Conservation (phyloP, 1,140 invertebrate genomes). For the Dendroctonus valens region DNA sequence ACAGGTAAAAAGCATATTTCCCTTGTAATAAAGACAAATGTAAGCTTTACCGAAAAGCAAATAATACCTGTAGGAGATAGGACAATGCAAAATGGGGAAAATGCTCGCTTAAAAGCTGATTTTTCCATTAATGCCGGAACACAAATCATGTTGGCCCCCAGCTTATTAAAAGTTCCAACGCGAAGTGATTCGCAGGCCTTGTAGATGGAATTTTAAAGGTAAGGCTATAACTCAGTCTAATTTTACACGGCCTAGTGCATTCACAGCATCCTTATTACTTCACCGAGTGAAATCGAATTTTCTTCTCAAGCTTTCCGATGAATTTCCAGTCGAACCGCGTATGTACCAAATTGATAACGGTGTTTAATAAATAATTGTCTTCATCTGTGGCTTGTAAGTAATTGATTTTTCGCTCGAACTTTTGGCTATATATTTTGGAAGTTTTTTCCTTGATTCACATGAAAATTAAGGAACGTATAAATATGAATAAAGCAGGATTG, state of each 20-base stretch:
- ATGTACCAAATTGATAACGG: neutral
- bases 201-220: conserved; percentile 21
- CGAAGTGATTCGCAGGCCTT: conserved; percentile 20
- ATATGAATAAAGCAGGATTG: no score
- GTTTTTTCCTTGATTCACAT: no score
- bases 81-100: conserved; percentile 5
- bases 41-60: conserved; percentile 1
- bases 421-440: no score
- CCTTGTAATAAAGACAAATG: conserved; percentile 5
- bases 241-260: conserved; percentile 23
- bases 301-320: neutral
- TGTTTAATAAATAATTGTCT: no score
- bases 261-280: conserved; percentile 12
- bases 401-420: no score
- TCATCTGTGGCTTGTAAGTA: no score
- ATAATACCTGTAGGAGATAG: conserved; percentile 9
- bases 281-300: conserved; percentile 5
- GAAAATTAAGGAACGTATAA: no score
- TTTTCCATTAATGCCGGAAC: conserved; percentile 21
- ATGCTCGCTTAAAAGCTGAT: conserved; percentile 13
- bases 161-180: conserved; percentile 24
- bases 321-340: conserved; percentile 2
- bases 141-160: conserved; percentile 19
- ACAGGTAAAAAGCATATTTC: neutral
- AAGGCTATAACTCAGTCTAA: conserved; percentile 23